A percentile compares a stretch with the other conserved stretches of the same genome.
These are phyloP conservation scores for Typhlomys cinereus DNA, from an alignment of 2,113 vertebrate species.

Conservation along the genomic window DNA sequence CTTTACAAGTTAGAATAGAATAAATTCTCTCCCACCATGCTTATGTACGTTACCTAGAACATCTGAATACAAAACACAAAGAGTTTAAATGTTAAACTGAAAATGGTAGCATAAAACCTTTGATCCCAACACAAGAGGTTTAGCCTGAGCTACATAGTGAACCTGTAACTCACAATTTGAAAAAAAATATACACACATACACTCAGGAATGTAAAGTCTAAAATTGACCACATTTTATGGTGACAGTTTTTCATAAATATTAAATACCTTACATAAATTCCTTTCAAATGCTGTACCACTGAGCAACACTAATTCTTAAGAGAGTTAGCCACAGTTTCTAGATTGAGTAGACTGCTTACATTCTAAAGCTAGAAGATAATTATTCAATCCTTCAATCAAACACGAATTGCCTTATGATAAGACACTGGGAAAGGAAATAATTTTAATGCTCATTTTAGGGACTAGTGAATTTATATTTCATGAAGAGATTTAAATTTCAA, in stretches of 20 bases:
- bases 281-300: no score
- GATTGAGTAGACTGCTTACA: no score
- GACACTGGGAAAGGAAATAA: background rate
- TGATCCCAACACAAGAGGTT: no score
- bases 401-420: background rate
- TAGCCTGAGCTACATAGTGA: no score
- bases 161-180: no score
- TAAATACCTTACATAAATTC: background rate
- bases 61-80: background rate
- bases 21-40: background rate
- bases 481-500: background rate
- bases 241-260: constrained; percentile 19
- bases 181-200: no score
- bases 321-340: no score
- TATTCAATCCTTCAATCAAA: no score
- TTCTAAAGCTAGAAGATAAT: no score
- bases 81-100: background rate
- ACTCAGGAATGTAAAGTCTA: no score
- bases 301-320: no score
- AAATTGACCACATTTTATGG: background rate
- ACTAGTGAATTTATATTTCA: background rate
- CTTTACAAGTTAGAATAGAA: background rate
- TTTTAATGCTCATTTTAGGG: background rate
- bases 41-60: background rate
- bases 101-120: no score